Evolutionary conservation across 2,888 invertebrate genomes (phyloP), one percentile per base, ranked within the genome.

Genomic region (Chironomus riparius): DNA sequence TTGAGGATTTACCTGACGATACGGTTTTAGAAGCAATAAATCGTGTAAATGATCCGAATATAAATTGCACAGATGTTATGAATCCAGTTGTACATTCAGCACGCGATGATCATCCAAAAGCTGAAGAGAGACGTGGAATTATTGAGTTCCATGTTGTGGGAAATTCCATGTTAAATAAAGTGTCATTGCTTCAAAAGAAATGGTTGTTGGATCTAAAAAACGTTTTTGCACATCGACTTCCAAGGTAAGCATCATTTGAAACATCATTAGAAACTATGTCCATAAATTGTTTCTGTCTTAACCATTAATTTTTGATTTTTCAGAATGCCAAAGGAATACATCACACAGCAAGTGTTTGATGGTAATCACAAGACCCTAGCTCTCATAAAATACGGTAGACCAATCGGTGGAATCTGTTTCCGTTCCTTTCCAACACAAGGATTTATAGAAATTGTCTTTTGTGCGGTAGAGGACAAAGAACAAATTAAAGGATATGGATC

Each of bases 401-500:
- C 98, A 0, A 97, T 99, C 77, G 99, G 98, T 2, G 98, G 98
- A 0, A 98, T 99, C 79, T 98, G 98, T 81, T 99, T 98, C 82
- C 88, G 98, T 47, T 94, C 95, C 81, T 99, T 98, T 83, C 90
- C 92, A 13, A 90, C 92, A 2, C 97, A 93, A 85, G 97, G 98
- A 2, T 99, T 99, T 85, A 95, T 97, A 1, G 98, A 99, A 85
- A 98, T 99, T 79, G 99, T 99, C 0, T 99, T 99, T 85, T 97
- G 98, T 83, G 98, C 97, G 4, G 94, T 99, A 68, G 95, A 95
- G 0, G 94, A 95, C 61, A 94, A 94, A 81, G 95, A 98, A 82
- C 98, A 99, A 84, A 95, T 96, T 47, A 94, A 97, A 83, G 98
- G 98, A 3, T 99, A 99, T 83, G 99, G 0, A 97, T 97, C 98